These are phyloP conservation scores for Leptinotarsa lineolata DNA, from an alignment of 1,140 invertebrate species.

Conservation along the genomic window DNA sequence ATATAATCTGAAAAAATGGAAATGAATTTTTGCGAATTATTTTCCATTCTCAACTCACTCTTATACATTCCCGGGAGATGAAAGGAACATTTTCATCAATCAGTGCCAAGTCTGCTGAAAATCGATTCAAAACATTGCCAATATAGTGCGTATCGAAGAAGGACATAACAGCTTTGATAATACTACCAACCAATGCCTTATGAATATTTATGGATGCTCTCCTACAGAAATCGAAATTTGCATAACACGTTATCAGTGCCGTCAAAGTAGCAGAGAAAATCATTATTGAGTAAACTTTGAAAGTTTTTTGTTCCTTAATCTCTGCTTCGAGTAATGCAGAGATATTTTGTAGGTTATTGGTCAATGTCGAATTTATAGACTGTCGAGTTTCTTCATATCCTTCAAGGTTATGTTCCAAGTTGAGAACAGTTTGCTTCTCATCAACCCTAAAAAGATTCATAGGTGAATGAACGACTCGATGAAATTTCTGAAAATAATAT, in stretches of 20 bases:
- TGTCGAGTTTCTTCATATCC: background rate
- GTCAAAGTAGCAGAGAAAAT: constrained; percentile 18
- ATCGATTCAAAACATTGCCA: constrained; percentile 65
- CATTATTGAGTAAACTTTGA: constrained; percentile 34
- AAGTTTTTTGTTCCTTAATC: constrained; percentile 14
- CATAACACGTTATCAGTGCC: constrained; percentile 47
- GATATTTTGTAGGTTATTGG: background rate
- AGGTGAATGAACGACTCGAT: too few species aligned
- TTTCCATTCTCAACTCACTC: background rate
- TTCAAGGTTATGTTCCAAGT: background rate
- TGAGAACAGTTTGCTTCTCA: constrained; percentile 29
- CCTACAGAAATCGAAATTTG: constrained; percentile 62
- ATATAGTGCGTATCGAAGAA: constrained; percentile 67
- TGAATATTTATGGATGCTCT: constrained; percentile 69
- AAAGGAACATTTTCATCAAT: constrained; percentile 70
- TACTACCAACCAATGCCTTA: constrained; percentile 65
- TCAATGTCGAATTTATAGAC: background rate
- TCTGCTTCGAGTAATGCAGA: constrained; percentile 6
- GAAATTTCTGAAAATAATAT: too few species aligned
- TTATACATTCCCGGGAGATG: constrained; percentile 7
- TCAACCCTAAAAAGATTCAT: constrained; percentile 31
- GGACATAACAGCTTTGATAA: constrained; percentile 65
- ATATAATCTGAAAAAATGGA: constrained; percentile 8
- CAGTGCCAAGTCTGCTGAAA: constrained; percentile 66
- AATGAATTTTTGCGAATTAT: background rate